Evolutionary conservation across 2,113 vertebrate species (phyloP).

Genomic region (Colaptes auratus): DNA sequence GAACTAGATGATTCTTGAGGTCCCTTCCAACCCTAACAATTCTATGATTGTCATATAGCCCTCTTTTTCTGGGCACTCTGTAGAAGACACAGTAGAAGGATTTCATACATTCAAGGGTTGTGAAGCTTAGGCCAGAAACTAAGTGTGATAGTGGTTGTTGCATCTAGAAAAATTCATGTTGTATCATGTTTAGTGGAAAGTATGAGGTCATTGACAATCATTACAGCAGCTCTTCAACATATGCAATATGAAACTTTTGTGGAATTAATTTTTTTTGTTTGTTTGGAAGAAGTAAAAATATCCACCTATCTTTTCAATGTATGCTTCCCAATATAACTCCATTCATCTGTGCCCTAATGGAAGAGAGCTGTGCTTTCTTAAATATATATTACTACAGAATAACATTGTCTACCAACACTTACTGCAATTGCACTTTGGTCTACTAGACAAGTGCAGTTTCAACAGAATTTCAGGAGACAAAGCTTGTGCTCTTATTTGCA

Average conservation of each 20-base stretch:
- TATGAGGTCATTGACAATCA: too few relatives aligned
- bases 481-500: rapidly evolving
- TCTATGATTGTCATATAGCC: not conserved
- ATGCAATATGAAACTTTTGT: not conserved
- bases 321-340: not conserved
- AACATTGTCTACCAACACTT: not conserved
- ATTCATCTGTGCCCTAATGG: not conserved
- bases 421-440: not conserved
- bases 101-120: not conserved
- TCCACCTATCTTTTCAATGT: not conserved
- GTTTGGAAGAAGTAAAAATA: not conserved
- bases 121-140: not conserved
- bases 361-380: not conserved
- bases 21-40: too few relatives aligned
- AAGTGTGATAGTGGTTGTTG: not conserved
- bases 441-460: not conserved
- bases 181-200: not conserved
- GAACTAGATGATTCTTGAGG: too few relatives aligned
- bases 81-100: not conserved
- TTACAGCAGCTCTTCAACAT: not conserved
- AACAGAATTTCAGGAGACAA: not conserved
- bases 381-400: not conserved
- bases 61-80: not conserved
- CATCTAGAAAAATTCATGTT: not conserved
- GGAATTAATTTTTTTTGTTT: not conserved